Evolutionary conservation across 2,797 vertebrate species (phyloP).

Genomic region (Xyrichtys novacula): DNA sequence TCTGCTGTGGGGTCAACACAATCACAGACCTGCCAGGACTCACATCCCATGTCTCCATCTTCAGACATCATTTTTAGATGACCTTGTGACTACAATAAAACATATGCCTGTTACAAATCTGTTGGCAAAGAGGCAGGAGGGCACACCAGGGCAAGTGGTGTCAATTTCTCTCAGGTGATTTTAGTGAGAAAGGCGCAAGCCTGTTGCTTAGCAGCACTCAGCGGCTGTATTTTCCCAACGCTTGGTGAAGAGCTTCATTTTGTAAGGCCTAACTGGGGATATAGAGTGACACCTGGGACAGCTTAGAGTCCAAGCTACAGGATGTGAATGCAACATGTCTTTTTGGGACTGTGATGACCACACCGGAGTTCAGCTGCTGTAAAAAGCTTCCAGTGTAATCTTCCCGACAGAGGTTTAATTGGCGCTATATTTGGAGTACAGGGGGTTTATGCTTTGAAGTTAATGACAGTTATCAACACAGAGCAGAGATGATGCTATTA

Average conservation of each 20-base stretch:
- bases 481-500: conserved; percentile 42
- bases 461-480: conserved; percentile 52
- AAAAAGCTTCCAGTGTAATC: conserved; percentile 16
- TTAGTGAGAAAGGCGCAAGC: conserved; percentile 45
- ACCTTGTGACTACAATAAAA: conserved; percentile 45
- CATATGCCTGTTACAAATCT: conserved; percentile 24
- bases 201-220: conserved; percentile 81
- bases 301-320: conserved; percentile 38
- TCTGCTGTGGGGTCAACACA: conserved; percentile 28
- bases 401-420: conserved; percentile 46
- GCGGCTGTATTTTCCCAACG: conserved; percentile 52
- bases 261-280: conserved; percentile 52
- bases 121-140: conserved; percentile 40
- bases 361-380: conserved; percentile 8
- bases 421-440: conserved; percentile 29
- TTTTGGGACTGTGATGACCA: conserved; percentile 28
- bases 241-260: conserved; percentile 72
- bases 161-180: conserved; percentile 55
- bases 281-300: conserved; percentile 62
- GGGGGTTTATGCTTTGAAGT: conserved; percentile 48
- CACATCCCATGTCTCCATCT: background rate
- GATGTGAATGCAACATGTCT: conserved; percentile 30
- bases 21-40: conserved; percentile 32
- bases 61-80: conserved; percentile 35
- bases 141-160: conserved; percentile 64